Evolutionary conservation across 1,140 invertebrate species (phyloP).

Genomic region (Tachypleus tridentatus): DNA sequence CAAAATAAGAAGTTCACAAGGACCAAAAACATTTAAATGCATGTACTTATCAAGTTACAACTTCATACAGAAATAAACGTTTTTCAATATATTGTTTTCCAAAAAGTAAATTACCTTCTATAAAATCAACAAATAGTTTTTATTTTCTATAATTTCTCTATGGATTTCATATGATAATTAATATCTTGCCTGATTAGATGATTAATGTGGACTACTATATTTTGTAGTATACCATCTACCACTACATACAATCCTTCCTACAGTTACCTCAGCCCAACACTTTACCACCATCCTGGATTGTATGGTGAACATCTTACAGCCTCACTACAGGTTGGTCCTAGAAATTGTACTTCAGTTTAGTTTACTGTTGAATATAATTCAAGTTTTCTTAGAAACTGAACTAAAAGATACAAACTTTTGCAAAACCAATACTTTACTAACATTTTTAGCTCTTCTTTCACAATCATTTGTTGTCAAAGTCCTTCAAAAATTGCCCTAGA

Average conservation of each 20-base stretch:
- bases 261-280: conserved; percentile 43
- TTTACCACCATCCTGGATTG: conserved; percentile 54
- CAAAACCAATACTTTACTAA: neutral
- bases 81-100: neutral
- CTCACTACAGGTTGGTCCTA: conserved; percentile 52
- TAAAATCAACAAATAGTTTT: neutral
- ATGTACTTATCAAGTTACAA: too few relatives aligned
- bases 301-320: conserved; percentile 59
- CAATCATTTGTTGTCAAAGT: too few relatives aligned
- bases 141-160: neutral
- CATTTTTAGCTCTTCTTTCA: too few relatives aligned
- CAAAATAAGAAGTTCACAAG: too few relatives aligned
- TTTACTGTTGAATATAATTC: neutral
- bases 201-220: conserved; percentile 15
- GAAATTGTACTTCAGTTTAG: neutral
- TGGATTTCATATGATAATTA: too few relatives aligned
- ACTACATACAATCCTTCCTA: conserved; percentile 9
- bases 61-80: too few relatives aligned
- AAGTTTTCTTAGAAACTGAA: neutral
- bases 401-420: neutral
- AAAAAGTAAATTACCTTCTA: neutral
- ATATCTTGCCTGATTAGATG: too few relatives aligned
- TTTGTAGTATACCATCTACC: conserved; percentile 11
- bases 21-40: too few relatives aligned
- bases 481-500: too few relatives aligned